These are phyloP conservation scores for Ichneumon xanthorius DNA, from an alignment of 2,888 invertebrate genomes.

Conservation along the genomic window DNA sequence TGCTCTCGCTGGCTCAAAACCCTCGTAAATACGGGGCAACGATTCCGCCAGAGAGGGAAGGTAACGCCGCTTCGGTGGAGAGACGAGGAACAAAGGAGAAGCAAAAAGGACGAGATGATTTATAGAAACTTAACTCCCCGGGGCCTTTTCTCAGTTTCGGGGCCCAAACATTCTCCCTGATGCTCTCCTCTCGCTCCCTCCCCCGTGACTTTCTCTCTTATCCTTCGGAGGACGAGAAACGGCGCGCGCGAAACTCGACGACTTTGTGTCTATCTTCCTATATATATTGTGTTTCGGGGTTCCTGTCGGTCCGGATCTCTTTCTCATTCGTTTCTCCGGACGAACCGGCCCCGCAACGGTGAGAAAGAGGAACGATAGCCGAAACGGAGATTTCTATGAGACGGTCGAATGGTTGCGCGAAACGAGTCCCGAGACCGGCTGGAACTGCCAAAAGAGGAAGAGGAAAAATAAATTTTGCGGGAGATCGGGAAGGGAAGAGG, in stretches of 20 bases:
- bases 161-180: constrained; percentile 42
- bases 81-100: constrained; percentile 36
- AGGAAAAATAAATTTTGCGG: constrained; percentile 50
- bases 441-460: constrained; percentile 55
- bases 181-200: constrained; percentile 51
- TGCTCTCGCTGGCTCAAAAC: constrained; percentile 38
- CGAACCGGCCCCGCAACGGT: constrained; percentile 44
- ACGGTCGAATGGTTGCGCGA: constrained; percentile 53
- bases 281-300: constrained; percentile 26
- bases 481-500: constrained; percentile 20
- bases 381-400: constrained; percentile 21
- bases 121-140: constrained; percentile 83
- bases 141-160: constrained; percentile 52
- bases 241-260: constrained; percentile 52
- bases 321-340: constrained; percentile 53
- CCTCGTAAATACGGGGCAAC: constrained; percentile 67
- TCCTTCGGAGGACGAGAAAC: constrained; percentile 63
- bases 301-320: constrained; percentile 50
- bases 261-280: constrained; percentile 69
- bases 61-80: neutral
- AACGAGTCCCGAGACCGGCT: constrained; percentile 66
- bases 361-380: constrained; percentile 38
- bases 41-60: constrained; percentile 66
- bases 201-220: constrained; percentile 29
- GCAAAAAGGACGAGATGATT: constrained; percentile 81